A percentile compares a stretch with the other conserved stretches of the same genome.
Conservation (phyloP, 2,888 invertebrate species). For the Melolontha melolontha region DNA sequence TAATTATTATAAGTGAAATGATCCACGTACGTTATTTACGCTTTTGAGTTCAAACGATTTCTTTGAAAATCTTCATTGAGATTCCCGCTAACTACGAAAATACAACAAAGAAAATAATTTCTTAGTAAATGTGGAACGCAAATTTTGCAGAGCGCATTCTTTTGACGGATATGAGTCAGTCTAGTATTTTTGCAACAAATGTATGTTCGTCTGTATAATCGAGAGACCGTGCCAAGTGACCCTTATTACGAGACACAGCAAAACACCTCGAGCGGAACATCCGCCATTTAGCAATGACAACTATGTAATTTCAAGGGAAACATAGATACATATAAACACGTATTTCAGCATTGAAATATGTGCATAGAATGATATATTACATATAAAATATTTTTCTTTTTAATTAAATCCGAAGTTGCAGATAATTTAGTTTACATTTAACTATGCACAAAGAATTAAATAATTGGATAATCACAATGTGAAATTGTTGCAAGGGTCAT, state of each 20-base stretch:
- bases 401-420: too few species aligned
- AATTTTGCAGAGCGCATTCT: conserved; percentile 10
- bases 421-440: too few species aligned
- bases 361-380: not conserved
- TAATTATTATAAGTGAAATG: too few species aligned
- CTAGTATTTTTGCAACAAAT: conserved; percentile 20
- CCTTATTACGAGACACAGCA: conserved; percentile 27
- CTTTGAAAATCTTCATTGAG: conserved; percentile 3
- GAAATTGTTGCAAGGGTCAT: too few species aligned
- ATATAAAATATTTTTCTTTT: too few species aligned
- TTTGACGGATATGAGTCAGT: conserved; percentile 33
- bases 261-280: conserved; percentile 29
- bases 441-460: too few species aligned
- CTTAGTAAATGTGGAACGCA: conserved; percentile 15
- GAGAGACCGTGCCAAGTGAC: conserved; percentile 33
- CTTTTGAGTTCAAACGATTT: not conserved
- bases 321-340: not conserved
- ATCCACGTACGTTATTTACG: too few species aligned
- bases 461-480: too few species aligned
- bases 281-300: conserved; percentile 26
- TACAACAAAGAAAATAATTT: conserved; percentile 10
- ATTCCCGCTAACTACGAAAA: conserved; percentile 7
- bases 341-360: not conserved
- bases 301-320: conserved; percentile 23
- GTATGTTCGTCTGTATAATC: conserved; percentile 17